Conservation (phyloP, 2,797 vertebrate species). For the Platyrinchus mystaceus region DNA sequence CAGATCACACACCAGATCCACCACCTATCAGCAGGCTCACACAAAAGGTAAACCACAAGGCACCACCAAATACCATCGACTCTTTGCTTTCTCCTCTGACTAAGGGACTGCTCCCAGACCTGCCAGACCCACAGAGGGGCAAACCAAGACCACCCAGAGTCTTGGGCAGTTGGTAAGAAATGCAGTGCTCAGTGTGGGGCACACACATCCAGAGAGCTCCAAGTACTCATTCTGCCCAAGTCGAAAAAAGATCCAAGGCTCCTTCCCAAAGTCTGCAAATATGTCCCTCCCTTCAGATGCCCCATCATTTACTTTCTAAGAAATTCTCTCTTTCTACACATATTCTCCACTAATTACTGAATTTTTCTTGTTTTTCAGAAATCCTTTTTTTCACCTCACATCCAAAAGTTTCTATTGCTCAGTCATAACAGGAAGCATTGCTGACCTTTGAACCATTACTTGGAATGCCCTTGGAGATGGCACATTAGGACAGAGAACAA, state of each 20-base stretch:
- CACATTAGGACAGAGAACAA: not conserved
- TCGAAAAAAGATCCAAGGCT: not conserved
- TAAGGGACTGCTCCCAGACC: not conserved
- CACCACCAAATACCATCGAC: rapidly evolving
- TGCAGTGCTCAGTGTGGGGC: not conserved
- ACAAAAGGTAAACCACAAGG: not conserved
- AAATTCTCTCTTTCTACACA: not conserved
- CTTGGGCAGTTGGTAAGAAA: not conserved
- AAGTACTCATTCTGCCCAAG: not conserved
- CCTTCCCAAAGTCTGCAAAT: not conserved
- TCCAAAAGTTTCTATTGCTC: not conserved
- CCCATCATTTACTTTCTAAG: not conserved
- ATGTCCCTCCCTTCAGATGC: not conserved
- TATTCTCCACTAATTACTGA: not conserved
- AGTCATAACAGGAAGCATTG: not conserved
- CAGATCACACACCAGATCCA: not conserved
- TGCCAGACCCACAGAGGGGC: not conserved
- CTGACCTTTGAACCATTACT: not conserved
- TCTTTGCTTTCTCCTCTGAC: not conserved
- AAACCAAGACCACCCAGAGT: not conserved
- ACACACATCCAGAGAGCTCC: not conserved
- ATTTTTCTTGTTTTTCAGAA: not conserved
- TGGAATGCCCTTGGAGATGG: not conserved
- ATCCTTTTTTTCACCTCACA: not conserved
- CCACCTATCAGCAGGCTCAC: not conserved